A percentile compares a stretch with the other conserved stretches of the same genome.
Conservation (phyloP, 1,140 invertebrate species). For the Drosophila chauvacae region DNA sequence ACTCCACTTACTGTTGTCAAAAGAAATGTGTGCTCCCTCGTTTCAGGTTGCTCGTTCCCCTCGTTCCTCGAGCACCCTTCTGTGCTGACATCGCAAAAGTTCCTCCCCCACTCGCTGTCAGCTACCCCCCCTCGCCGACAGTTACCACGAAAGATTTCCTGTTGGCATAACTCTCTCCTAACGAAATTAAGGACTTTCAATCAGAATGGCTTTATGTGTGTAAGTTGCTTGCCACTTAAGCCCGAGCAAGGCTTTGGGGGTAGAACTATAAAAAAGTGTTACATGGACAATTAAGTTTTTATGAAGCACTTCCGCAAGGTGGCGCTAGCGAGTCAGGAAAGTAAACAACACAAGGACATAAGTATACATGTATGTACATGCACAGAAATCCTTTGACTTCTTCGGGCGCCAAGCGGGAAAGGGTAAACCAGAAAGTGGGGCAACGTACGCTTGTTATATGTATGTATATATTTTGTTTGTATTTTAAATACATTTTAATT, state of each 20-base stretch:
- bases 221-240: conserved; percentile 42
- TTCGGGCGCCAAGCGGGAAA: conserved; percentile 30
- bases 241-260: conserved; percentile 32
- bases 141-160: conserved; percentile 21
- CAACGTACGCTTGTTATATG: not conserved
- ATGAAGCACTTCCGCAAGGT: conserved; percentile 79
- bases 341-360: conserved; percentile 48
- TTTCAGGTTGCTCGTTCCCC: not conserved
- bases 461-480: conserved; percentile 42
- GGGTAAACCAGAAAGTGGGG: not conserved
- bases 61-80: conserved; percentile 1
- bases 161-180: conserved; percentile 23
- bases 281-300: conserved; percentile 80
- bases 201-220: conserved; percentile 38
- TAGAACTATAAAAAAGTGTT: conserved; percentile 65
- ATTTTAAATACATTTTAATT: conserved; percentile 82
- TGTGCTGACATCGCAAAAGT: conserved; percentile 17
- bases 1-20: conserved; percentile 24
- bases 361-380: not conserved
- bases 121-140: not conserved
- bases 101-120: not conserved
- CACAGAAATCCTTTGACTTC: conserved; percentile 5
- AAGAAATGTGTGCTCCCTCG: conserved; percentile 8
- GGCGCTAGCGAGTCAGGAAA: conserved; percentile 61
- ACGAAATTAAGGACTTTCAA: conserved; percentile 54